Base-by-base conservation (phyloP, 2,113 vertebrate species). In the Uropsilus gracilis region DNA sequence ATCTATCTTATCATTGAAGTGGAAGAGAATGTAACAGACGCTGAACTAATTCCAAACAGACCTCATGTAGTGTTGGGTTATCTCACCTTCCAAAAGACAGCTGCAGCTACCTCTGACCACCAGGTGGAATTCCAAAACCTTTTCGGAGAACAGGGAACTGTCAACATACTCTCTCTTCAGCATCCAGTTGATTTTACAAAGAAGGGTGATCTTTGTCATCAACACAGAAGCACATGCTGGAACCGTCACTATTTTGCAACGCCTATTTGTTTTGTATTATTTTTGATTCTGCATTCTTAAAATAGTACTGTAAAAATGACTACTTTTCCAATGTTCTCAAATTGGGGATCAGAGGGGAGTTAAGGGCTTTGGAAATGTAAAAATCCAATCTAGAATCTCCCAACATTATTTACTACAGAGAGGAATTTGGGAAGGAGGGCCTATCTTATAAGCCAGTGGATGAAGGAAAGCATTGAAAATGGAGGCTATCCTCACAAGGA, bases 251-350 rank as follows among this genome's bases (percentile, higher is more conserved):
- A 48, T 63, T 90, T 71, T 77, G 59, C 48, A 89, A 57, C 55
- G 61, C 32, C 26, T 91, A 30, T 44, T 50, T 72, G 76, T 68
- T 78, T 57, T 86, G 34, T 34, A 42, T 46, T 34, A 11, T 7
- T 90, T 55, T 80, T 57, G 63, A 28, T 16, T 88, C 89, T 84
- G 6, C 59, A 32, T 69, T 90, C 64, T 81, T 72, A 85, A 84
- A 75, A 63, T 32, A 55, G 34, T 57, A 75, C 39, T 68, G 11
- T 50, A 46, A 77, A 80, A 37, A 61, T 76, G 6, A 18, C 2
- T 34, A 32, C 17, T 42, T 80, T 86, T 71, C 28, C 11, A 42
- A 34, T 44, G 80, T 91, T 85, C 50, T 24, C 28, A n/a, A 20
- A 39, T 42, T 44, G 53, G n/a, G 12, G 18, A 26, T 4, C 11